These are phyloP conservation scores for Ferdinandea cuprea DNA, from an alignment of 2,888 invertebrate species.

Conservation along the genomic window DNA sequence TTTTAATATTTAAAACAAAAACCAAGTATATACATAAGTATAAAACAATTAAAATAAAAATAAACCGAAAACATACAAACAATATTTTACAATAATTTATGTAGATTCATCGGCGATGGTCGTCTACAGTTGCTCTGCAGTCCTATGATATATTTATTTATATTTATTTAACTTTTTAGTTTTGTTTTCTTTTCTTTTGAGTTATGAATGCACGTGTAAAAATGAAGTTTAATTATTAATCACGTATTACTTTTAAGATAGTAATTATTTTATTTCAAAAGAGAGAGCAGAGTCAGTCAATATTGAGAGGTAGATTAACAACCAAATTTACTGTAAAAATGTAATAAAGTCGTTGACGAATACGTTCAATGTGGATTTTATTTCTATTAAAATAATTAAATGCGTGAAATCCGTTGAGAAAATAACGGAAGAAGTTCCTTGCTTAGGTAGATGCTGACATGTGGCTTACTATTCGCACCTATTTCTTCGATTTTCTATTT, in stretches of 20 bases:
- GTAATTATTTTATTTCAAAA: slow-evolving; percentile 42
- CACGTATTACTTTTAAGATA: slow-evolving; percentile 52
- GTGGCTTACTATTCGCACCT: too few species aligned
- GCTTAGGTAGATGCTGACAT: too few species aligned
- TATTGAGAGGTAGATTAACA: slow-evolving; percentile 63
- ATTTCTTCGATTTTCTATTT: too few species aligned
- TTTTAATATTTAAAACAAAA: slow-evolving; percentile 63
- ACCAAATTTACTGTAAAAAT: slow-evolving; percentile 55
- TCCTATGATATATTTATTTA: slow-evolving; percentile 71
- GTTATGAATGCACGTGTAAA: slow-evolving; percentile 40
- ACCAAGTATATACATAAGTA: slow-evolving; percentile 26
- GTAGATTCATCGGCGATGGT: slow-evolving; percentile 60
- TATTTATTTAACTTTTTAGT: slow-evolving; percentile 64
- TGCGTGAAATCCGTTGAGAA: too few species aligned
- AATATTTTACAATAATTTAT: slow-evolving; percentile 50
- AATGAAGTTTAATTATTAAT: slow-evolving; percentile 45
- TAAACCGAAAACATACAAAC: slow-evolving; percentile 37
- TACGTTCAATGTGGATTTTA: background rate
- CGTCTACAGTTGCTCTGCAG: slow-evolving; percentile 59
- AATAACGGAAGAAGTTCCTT: too few species aligned
- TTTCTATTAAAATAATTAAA: too few species aligned
- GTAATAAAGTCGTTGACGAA: slow-evolving; percentile 57
- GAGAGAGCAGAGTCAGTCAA: slow-evolving; percentile 69
- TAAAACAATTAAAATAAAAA: slow-evolving; percentile 33
- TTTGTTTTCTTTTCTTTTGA: slow-evolving; percentile 45